These are phyloP conservation scores for Thamnophis elegans DNA, from an alignment of 2,797 vertebrate species.

Conservation along the genomic window DNA sequence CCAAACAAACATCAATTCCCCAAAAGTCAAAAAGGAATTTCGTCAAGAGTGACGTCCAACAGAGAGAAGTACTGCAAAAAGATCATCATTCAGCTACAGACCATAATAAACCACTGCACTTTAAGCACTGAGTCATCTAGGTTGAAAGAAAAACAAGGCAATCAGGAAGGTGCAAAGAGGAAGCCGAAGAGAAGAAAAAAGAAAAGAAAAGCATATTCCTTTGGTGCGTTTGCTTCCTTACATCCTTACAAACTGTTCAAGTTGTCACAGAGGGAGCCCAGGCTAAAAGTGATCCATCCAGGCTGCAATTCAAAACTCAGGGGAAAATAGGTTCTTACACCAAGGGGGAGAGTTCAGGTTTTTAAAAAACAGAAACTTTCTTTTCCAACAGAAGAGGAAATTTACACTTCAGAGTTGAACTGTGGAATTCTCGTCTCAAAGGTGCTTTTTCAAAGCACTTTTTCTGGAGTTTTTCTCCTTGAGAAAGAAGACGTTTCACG, in stretches of 20 bases:
- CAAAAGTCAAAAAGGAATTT: background rate
- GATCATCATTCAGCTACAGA: background rate
- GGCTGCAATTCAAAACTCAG: background rate
- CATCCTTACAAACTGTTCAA: background rate
- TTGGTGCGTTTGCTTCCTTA: background rate
- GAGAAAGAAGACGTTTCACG: background rate
- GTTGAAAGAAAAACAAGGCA: background rate
- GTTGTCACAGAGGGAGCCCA: background rate
- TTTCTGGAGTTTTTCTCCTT: background rate
- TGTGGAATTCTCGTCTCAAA: background rate
- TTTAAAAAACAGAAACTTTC: background rate
- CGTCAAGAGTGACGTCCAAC: background rate
- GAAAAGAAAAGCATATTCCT: background rate
- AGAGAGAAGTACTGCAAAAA: background rate
- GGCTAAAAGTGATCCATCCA: background rate
- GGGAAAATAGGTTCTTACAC: too few relatives aligned
- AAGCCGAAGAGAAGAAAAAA: background rate
- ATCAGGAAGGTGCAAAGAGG: background rate
- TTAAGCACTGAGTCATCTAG: conserved; percentile 11
- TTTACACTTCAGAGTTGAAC: background rate
- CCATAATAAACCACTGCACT: background rate
- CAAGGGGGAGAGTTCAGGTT: background rate
- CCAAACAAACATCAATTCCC: background rate
- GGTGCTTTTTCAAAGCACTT: background rate
- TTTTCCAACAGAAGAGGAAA: background rate